Base-by-base conservation (phyloP, 2,113 vertebrate genomes). In the Periophthalmus modestus region DNA sequence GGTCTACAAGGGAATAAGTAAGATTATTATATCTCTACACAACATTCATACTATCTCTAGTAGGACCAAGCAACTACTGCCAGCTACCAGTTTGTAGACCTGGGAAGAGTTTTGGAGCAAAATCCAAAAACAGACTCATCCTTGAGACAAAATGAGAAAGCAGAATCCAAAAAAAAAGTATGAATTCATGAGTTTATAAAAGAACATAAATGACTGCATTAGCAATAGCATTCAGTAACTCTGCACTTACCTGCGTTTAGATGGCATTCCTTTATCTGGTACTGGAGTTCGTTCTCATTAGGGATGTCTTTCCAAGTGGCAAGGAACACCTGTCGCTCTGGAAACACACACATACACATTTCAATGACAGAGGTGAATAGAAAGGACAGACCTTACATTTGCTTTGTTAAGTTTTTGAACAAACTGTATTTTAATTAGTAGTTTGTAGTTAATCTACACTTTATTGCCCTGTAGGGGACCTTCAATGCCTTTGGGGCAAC, bases 241-340 rank as follows among this genome's bases (percentile, higher is more conserved):
- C 52, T 52, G 6, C 48, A 58, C 33, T 15, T 59, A 59, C 98
- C 98, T 71, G 97, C 98, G 82, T 96, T 99, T 88, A 99, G 92
- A 87, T 98, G 97, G 69, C 98, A 99, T 1, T 99, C 98, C 88
- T 99, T 99, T 87, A 99, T 99, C 92, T 99, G 98, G 91, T 98
- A 99, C 87, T 99, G 98, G 10, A 99, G 95, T 87, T 99, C 98
- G 0, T 99, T 99, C 90, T 99, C 98, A 14, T 99, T 99, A 33
- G 98, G 98, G 79, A 99, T 99, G 87, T 99, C 98, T 58, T 99
- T 99, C 98, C 98, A 99, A 3, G 97, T 99, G 46, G 98, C 98
- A 63, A 99, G 93, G 90, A 99, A 99, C 78, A 99, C 97, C 88
- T 99, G 98, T 73, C 98, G 96, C 81, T 99, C 98, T 99, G 85